These are phyloP conservation scores for Platysteira castanea DNA, from an alignment of 2,113 vertebrate species.

Conservation along the genomic window DNA sequence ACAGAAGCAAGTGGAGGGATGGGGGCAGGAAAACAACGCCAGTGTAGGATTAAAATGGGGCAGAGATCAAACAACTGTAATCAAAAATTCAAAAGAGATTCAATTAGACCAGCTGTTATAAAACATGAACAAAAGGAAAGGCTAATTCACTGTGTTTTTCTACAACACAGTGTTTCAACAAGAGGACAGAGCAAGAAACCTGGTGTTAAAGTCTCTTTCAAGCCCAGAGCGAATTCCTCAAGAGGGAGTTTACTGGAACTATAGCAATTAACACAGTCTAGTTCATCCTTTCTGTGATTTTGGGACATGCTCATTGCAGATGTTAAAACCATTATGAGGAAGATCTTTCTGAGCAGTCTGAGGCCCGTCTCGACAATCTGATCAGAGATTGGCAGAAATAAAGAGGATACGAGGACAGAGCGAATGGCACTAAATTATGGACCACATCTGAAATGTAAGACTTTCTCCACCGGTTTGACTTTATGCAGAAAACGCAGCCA, in stretches of 20 bases:
- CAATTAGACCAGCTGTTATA: background rate
- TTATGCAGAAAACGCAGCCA: conserved; percentile 76
- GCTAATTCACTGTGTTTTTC: background rate
- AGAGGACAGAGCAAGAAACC: background rate
- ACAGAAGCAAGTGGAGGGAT: background rate
- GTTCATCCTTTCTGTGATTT: background rate
- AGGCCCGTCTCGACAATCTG: background rate
- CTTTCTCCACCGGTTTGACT: conserved; percentile 38
- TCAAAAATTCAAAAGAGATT: background rate
- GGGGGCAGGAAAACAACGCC: background rate
- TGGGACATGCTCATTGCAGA: background rate
- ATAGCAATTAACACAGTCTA: background rate
- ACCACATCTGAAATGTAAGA: conserved; percentile 21
- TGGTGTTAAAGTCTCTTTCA: background rate
- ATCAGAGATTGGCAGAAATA: background rate
- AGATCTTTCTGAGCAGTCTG: background rate
- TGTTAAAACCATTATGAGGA: background rate
- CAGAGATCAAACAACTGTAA: background rate
- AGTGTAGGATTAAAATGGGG: background rate
- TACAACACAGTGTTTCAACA: background rate
- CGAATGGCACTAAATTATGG: background rate
- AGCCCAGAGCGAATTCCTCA: background rate
- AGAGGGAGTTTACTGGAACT: background rate
- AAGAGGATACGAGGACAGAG: background rate
- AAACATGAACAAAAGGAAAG: background rate